phyloP scores from a whole-genome alignment of 1,140 invertebrate genomes.

The Himalopsyche phryganea region DNA sequence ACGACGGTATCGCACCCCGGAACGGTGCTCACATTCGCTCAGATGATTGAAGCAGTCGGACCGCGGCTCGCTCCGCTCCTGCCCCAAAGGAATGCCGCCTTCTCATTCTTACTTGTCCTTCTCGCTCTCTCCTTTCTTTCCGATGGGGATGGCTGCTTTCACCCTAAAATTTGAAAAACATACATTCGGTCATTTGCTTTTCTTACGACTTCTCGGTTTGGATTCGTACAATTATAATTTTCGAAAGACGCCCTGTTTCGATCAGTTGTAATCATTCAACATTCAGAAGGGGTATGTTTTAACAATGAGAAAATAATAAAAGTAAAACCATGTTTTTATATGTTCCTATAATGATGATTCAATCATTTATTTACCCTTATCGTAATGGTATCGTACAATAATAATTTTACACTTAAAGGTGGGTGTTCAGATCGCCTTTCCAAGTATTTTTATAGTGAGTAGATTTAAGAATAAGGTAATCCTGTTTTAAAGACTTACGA shows the following conservation, averaged over 20 bases:
- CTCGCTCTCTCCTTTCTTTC: conserved; percentile 77
- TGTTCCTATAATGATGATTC: too few species aligned
- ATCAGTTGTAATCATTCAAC: background rate
- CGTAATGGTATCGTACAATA: too few species aligned
- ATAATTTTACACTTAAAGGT: too few species aligned
- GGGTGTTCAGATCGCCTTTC: too few species aligned
- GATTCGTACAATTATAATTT: background rate
- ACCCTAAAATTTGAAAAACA: conserved; percentile 62
- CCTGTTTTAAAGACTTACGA: too few species aligned
- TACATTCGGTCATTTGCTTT: background rate
- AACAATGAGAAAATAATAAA: too few species aligned
- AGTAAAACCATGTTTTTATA: too few species aligned
- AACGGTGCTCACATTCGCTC: conserved; percentile 23
- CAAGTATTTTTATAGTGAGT: too few species aligned
- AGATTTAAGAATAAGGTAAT: too few species aligned
- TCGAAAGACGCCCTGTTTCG: background rate
- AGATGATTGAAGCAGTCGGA: background rate
- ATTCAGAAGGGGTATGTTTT: too few species aligned
- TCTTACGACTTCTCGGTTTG: background rate
- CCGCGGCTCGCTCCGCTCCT: background rate
- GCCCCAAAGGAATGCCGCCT: background rate
- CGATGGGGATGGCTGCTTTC: conserved; percentile 84
- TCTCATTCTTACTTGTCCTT: conserved; percentile 73
- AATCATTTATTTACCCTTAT: too few species aligned
- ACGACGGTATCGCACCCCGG: conserved; percentile 22